Conservation (phyloP, 2,888 invertebrate species). For the Leptopilina myrica region DNA sequence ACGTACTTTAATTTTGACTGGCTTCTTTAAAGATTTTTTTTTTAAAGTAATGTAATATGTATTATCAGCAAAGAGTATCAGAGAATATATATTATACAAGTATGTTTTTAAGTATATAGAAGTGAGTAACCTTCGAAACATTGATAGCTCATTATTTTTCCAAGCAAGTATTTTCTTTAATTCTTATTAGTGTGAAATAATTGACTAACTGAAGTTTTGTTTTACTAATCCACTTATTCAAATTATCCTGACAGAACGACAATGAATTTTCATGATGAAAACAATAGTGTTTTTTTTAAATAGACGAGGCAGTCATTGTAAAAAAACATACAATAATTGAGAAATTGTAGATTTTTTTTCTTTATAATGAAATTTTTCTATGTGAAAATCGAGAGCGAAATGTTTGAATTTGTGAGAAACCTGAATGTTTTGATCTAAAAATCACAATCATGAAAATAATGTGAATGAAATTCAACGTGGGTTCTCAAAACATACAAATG, state of each 20-base stretch:
- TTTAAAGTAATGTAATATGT: slow-evolving; percentile 10
- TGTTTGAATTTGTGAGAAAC: slow-evolving; percentile 5
- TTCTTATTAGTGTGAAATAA: neutral
- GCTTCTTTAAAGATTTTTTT: slow-evolving; percentile 15
- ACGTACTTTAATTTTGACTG: neutral
- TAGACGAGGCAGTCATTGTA: neutral
- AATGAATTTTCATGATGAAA: neutral
- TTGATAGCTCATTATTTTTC: slow-evolving; percentile 4
- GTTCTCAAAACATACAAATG: slow-evolving; percentile 51
- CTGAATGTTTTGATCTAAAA: neutral
- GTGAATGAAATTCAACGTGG: slow-evolving; percentile 17
- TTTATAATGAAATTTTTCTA: too few species aligned
- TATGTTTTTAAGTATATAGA: neutral
- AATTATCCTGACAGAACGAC: slow-evolving; percentile 25
- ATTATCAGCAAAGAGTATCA: slow-evolving; percentile 21
- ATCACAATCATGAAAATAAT: neutral
- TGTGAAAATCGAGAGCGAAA: neutral
- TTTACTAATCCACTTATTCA: neutral
- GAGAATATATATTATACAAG: slow-evolving; percentile 13
- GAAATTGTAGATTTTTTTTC: neutral
- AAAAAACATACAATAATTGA: neutral
- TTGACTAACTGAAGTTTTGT: neutral
- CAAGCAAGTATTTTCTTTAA: neutral
- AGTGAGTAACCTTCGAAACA: slow-evolving; percentile 30
- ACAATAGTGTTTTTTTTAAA: neutral